Conservation (phyloP, 2,113 vertebrate genomes). For the Felis catus region DNA sequence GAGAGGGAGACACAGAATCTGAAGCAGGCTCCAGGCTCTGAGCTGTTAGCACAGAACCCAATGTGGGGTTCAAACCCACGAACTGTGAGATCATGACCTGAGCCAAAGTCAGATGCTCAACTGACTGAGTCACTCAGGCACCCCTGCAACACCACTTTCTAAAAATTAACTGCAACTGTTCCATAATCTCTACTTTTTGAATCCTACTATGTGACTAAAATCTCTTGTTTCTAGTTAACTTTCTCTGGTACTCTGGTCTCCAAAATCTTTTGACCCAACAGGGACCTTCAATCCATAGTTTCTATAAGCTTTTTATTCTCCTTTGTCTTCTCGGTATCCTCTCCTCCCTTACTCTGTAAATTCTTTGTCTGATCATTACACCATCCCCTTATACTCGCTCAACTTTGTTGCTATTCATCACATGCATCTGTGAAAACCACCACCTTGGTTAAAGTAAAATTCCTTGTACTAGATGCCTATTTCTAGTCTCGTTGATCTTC, state of each 20-base stretch:
- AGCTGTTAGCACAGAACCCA: no score
- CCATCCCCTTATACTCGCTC: neutral
- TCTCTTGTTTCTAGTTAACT: neutral
- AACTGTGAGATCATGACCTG: no score
- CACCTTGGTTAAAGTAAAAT: neutral
- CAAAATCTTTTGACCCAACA: neutral
- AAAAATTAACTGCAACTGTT: neutral
- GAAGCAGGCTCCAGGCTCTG: no score
- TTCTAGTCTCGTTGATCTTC: neutral
- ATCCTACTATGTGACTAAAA: neutral
- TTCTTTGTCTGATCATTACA: neutral
- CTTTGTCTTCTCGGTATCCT: neutral
- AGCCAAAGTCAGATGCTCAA: no score
- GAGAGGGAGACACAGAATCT: no score
- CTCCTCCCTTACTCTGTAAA: neutral
- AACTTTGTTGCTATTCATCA: neutral
- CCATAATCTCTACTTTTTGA: neutral
- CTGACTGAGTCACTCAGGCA: no score
- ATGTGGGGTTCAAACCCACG: no score
- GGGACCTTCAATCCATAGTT: neutral
- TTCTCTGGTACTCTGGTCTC: neutral
- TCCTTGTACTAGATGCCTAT: neutral
- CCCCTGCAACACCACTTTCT: neutral
- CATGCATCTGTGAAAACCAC: neutral
- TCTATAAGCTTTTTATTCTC: neutral